Evolutionary conservation across 2,888 invertebrate genomes (phyloP), one percentile per base, ranked within the genome.

Genomic region (Rapana venosa): DNA sequence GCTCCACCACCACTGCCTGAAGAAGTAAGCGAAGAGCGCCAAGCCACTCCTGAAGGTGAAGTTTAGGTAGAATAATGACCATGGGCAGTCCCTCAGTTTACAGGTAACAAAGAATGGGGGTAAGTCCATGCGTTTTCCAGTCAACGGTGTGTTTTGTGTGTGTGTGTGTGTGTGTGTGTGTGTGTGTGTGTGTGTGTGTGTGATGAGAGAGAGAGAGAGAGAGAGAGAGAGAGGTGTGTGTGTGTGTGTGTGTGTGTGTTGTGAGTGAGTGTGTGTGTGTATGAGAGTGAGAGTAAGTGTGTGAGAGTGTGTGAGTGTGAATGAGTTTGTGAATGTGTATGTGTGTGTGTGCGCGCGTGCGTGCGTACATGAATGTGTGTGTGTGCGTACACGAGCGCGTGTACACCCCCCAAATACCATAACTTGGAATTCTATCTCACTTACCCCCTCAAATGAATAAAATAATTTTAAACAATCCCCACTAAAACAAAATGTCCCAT

Each of bases 191-290:
- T 83, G 35, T 32, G 84, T 83, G 30, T 32, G 84, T 35, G 84
- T 32, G 84, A n/a, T 36, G 84, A 17, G 84, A 58, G 56, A 58
- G 86, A 58, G 86, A 58, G 56, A 13, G 86, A 58, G 86, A 58
- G 47, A 26, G 56, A 58, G 86, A 58, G 56, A 58, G 74, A 20
- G 22, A 6, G n/a, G n/a, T 83, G 84, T 83, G 84, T 85, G 36
- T 85, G 85, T 85, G 85, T 47, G 85, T 85, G 47, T 85, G 85
- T 85, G 85, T 85, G 56, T 47, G n/a, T n/a, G n/a, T n/a, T n/a
- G n/a, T n/a, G n/a, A n/a, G n/a, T n/a, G n/a, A n/a, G n/a, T 36
- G 84, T 84, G 84, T 86, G 47, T 86, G 86, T 86, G 86, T 58
- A 58, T 86, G 56, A 58, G 86, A 58, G 86, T 86, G 56, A 13